A percentile compares a stretch with the other conserved stretches of the same genome.
Evolutionary conservation across 1,140 invertebrate species (phyloP).

Genomic region (Pseudoatta argentina): DNA sequence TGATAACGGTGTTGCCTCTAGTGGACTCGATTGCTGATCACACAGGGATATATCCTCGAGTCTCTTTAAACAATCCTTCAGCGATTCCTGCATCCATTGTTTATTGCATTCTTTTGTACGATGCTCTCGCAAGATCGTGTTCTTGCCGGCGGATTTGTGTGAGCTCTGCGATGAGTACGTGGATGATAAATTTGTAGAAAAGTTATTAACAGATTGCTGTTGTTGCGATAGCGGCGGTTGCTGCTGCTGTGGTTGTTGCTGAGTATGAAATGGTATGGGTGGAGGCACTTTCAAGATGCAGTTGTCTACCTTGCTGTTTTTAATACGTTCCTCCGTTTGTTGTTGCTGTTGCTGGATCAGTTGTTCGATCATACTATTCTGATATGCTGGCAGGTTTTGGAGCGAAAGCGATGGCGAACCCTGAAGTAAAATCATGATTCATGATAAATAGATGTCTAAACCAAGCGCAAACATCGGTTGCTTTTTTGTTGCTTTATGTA

Average conservation of each 20-base stretch:
- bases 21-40: constrained; percentile 69
- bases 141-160: constrained; percentile 73
- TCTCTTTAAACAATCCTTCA: constrained; percentile 81
- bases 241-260: constrained; percentile 49
- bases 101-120: constrained; percentile 70
- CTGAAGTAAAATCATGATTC: constrained; percentile 70
- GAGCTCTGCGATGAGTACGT: constrained; percentile 77
- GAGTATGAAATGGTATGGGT: constrained; percentile 76
- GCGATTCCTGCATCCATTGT: constrained; percentile 77
- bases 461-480: neutral
- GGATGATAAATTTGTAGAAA: constrained; percentile 70
- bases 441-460: constrained; percentile 38
- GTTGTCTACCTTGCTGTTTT: constrained; percentile 69
- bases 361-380: constrained; percentile 87
- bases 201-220: constrained; percentile 43
- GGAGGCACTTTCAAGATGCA: constrained; percentile 75
- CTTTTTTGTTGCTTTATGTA: constrained; percentile 8
- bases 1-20: constrained; percentile 8
- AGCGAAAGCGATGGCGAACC: constrained; percentile 76
- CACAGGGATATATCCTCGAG: constrained; percentile 78
- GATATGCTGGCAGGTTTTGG: constrained; percentile 85
- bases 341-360: constrained; percentile 84
- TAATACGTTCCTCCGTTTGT: constrained; percentile 76
- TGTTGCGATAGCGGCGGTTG: constrained; percentile 43
- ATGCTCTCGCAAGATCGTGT: constrained; percentile 67